Conservation (phyloP, 2,888 invertebrate genomes). For the Myopa testacea region DNA sequence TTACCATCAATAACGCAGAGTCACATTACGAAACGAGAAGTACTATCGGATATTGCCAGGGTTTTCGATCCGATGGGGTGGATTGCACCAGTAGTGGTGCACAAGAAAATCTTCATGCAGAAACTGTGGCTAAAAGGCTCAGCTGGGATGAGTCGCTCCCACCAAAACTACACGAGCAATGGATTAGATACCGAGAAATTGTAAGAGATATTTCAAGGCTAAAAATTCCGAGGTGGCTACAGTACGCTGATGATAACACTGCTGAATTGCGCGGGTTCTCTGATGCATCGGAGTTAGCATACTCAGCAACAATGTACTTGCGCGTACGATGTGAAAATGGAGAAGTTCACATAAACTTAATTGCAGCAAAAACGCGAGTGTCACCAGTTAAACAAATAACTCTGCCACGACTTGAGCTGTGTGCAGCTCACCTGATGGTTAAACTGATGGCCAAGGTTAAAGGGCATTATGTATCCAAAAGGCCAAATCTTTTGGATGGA, state of each 20-base stretch:
- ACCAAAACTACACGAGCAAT: background rate
- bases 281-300: constrained; percentile 41
- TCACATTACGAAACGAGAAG: constrained; percentile 37
- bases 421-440: constrained; percentile 40
- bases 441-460: constrained; percentile 31
- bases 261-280: constrained; percentile 42
- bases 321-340: constrained; percentile 14
- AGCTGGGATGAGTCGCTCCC: constrained; percentile 31
- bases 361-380: constrained; percentile 40
- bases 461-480: background rate
- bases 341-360: constrained; percentile 12
- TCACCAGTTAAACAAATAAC: constrained; percentile 40
- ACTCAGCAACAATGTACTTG: constrained; percentile 38
- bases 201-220: too few relatives aligned
- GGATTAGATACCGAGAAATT: background rate
- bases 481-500: background rate
- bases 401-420: constrained; percentile 40
- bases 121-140: constrained; percentile 39
- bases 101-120: constrained; percentile 42
- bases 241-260: background rate
- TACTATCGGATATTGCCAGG: constrained; percentile 40
- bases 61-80: constrained; percentile 25
- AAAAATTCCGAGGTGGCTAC: background rate
- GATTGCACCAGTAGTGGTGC: constrained; percentile 19
- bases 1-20: background rate